These are phyloP conservation scores for Coregonus suidteri DNA, from an alignment of 2,797 vertebrate species.

Conservation along the genomic window DNA sequence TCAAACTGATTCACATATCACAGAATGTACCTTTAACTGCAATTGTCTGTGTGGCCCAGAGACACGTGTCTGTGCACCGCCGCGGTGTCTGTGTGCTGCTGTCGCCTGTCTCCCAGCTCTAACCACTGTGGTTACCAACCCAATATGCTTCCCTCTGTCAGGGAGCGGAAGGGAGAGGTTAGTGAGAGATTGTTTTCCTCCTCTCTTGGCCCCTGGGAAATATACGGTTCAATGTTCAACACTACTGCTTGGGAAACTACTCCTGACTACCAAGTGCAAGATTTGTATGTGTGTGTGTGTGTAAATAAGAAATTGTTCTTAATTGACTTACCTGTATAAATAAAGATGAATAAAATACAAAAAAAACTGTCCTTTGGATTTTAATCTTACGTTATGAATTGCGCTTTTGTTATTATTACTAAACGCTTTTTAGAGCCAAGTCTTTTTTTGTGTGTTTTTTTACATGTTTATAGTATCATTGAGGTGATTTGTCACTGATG, in stretches of 20 bases:
- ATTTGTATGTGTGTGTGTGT: not conserved
- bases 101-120: slow-evolving; percentile 31
- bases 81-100: slow-evolving; percentile 20
- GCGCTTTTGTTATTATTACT: no score
- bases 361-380: no score
- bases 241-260: no score
- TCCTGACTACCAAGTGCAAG: no score
- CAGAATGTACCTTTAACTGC: not conserved
- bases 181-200: slow-evolving; percentile 65
- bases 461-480: no score
- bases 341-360: no score
- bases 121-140: slow-evolving; percentile 58
- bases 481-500: no score
- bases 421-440: no score
- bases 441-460: no score
- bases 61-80: not conserved
- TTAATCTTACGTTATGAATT: no score
- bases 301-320: no score
- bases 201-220: slow-evolving; percentile 54
- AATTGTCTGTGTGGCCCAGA: not conserved
- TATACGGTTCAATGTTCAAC: not conserved
- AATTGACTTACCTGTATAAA: no score
- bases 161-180: slow-evolving; percentile 64
- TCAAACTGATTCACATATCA: not conserved
- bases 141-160: slow-evolving; percentile 57